phyloP scores from a whole-genome alignment of 2,113 vertebrate genomes.

The Grammomys surdaster region DNA sequence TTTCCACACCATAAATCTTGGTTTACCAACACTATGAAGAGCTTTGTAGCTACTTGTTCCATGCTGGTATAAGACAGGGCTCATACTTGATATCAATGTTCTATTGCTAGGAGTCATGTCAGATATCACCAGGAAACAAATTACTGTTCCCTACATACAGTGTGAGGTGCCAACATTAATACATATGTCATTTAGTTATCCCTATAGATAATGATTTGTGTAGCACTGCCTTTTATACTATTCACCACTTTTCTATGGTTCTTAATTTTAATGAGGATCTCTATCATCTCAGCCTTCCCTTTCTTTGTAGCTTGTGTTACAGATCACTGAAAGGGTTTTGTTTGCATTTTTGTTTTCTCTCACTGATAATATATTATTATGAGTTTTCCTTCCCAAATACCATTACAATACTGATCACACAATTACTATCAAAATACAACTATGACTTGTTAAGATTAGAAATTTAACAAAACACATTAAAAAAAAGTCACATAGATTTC shows the following conservation, averaged over 20 bases:
- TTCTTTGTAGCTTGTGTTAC: conserved; percentile 59
- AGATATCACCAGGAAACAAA: conserved; percentile 80
- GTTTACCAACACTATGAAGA: conserved; percentile 57
- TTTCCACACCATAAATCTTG: conserved; percentile 47
- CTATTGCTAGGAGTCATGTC: conserved; percentile 69
- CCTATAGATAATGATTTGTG: conserved; percentile 59
- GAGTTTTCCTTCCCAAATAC: conserved; percentile 62
- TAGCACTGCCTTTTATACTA: conserved; percentile 66
- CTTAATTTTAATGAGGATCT: conserved; percentile 81
- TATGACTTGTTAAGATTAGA: conserved; percentile 59
- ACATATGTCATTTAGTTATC: conserved; percentile 65
- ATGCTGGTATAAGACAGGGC: conserved; percentile 66
- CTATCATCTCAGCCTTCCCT: conserved; percentile 56
- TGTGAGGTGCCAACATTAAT: conserved; percentile 75
- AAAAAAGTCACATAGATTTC: neutral
- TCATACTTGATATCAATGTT: conserved; percentile 64
- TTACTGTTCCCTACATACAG: conserved; percentile 75
- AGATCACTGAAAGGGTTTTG: conserved; percentile 43
- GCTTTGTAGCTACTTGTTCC: conserved; percentile 42
- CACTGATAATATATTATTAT: conserved; percentile 36
- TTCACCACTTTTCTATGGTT: conserved; percentile 74
- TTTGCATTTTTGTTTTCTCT: conserved; percentile 46
- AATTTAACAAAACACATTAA: conserved; percentile 41
- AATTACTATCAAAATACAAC: conserved; percentile 54
- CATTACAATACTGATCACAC: conserved; percentile 54